Base-by-base conservation (phyloP, 2,888 invertebrate species). In the Rhamphomyia laevipes region DNA sequence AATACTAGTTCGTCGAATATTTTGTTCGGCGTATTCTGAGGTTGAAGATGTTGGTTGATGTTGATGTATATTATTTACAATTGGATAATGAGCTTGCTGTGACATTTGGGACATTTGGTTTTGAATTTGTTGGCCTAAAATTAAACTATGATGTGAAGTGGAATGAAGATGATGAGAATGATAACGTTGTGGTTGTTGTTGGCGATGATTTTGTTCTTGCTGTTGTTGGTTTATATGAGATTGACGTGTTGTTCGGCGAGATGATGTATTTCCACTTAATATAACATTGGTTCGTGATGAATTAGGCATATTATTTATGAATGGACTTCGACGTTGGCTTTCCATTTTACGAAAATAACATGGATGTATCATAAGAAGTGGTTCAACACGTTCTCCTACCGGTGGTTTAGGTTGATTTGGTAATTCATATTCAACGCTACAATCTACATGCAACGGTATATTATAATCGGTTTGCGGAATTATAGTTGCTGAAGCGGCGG, bases 371-470 rank as follows among this genome's bases (percentile, higher is more conserved):
- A 89, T 89, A 63, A 89, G 78, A 65, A 89, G 76, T 48, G 88
- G 88, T 71, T 88, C 88, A 65, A 84, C 81, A 67, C 85, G 76
- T 67, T 82, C 83, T 57, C 86, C 86, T 66, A 84, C 84, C 60
- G 88, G 87, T 61, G 88, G 88, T 73, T 87, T 87, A 59, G 87
- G 86, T 74, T 86, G 85, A 71, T 87, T 88, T 64, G 88, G 88
- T 70, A 89, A 76, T 76, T 89, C 89, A 77, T 89, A 89, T 74
- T 89, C 89, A 63, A 89, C 88, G 75, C 87, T 87, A 75, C 88
- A 88, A 73, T 89, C 89, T 70, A 89, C 89, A 75, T 88, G 87
- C 68, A 89, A 76, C 64, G 88, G 88, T 72, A 86, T 80, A 70
- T 82, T 82, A 74, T 86, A 88, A 72, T 89, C 87, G 52, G 48